Base-by-base conservation (phyloP, 1,140 invertebrate species). In the Caenorhabditis remanei region DNA sequence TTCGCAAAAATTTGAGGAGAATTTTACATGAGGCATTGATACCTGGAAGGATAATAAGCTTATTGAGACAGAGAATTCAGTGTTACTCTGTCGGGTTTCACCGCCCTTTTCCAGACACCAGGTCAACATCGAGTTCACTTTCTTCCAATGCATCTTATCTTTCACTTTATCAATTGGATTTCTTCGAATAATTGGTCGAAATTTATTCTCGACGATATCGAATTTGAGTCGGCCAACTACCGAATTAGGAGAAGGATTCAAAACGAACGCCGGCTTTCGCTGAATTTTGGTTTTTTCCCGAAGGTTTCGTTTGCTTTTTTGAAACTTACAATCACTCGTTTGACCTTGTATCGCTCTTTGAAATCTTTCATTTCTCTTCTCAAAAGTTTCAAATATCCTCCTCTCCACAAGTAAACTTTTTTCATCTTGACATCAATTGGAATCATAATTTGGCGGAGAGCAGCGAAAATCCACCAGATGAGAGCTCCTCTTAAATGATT, bases 21-120 rank as follows among this genome's bases (percentile, higher is more conserved):
- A 13, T 14, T 79, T 50, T 4, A 16, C 71, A 79, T n/a, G 71
- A 53, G 4, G 24, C n/a, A 32, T 50, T 21, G 21, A 79, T 79
- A 16, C 19, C 71, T 79, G 32, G 32, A 32, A 24, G 4, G 1
- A 9, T 11, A 75, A 50, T 24, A 8, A 48, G 1, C 16, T 53
- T 53, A 13, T 53, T 9, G 46, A 79, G 53, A 13, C 24, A 32
- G 19, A 53, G 4, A 32, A 32, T 32, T 32, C 32, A 32, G 32
- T 32, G 32, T 32, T 32, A 79, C 71, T 79, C 2, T 24, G 71
- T 50, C 46, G 40, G 9, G 7, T 13, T 53, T 24, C 14, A 13
- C 71, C 71, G 19, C 24, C 9, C 21, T n/a, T 50, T 79, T 50
- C 43, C n/a, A 79, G 19, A 53, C 71, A 79, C 71, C 71, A 79